Evolutionary conservation across 1,140 invertebrate genomes (phyloP), one percentile per base, ranked within the genome.

Genomic region (Luehdorfia chinensis): DNA sequence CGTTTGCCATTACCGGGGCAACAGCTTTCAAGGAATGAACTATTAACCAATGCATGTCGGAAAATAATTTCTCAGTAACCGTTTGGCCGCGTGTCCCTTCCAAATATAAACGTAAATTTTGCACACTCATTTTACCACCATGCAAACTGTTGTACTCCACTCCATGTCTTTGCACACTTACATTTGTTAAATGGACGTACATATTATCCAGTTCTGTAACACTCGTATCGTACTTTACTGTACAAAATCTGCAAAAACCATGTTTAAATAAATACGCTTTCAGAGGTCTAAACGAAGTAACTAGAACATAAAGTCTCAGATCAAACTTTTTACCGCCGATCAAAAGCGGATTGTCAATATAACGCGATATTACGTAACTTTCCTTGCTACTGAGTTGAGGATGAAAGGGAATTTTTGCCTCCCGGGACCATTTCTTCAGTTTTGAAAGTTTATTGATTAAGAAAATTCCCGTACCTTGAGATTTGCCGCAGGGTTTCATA

Each of bases 131-230:
- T 88, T 99, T 99, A 0, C 97, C 97, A 4, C 97, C 97, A 68
- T 98, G 97, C 39, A 97, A 87, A 59, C 92, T 94, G 79, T 99
- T 98, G 70, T 99, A 99, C 72, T 98, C 96, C 14, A 94, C 94
- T 88, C 94, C 75, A 90, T 89, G 89, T 91, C 97, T 88, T 94
- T 97, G 67, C 90, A 92, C 54, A 92, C 96, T 91, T 31, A 94
- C 94, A 83, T 98, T 97, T 12, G 96, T 97, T 28, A 97, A 85
- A 84, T 97, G 96, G 13, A 95, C 91, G 78, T 94, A 97, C 52
- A 93, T 92, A 69, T 97, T 96, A 44, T 93, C 91, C 30, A 97
- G 71, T 63, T 94, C 92, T 2, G 93, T 92, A 14, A 96, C 87
- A 39, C 91, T 94, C 50, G 95, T 90, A 51, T 91, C 90, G 66